Conservation (phyloP, 2,797 vertebrate species). For the Sebastes kiyomatsui region DNA sequence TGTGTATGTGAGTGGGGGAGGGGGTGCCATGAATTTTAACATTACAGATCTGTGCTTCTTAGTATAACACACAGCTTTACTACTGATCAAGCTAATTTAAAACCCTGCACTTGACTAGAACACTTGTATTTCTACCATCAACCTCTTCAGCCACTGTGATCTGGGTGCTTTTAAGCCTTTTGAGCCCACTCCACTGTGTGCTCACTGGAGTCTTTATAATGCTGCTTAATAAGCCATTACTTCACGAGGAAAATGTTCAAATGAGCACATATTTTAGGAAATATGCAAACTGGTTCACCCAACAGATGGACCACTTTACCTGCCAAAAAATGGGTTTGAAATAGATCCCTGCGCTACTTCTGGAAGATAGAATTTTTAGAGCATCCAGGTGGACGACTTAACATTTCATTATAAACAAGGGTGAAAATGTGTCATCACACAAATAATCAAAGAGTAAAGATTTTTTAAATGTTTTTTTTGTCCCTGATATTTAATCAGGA, state of each 20-base stretch:
- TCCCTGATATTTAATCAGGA: background rate
- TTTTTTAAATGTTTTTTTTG: background rate
- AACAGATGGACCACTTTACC: constrained; percentile 61
- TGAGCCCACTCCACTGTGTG: background rate
- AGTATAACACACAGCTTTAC: background rate
- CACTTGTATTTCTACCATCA: background rate
- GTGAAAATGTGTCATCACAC: background rate
- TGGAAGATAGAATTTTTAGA: constrained; percentile 10
- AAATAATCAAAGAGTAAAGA: background rate
- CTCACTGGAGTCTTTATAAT: background rate
- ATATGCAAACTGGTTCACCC: constrained; percentile 30
- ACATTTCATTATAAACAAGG: constrained; percentile 1
- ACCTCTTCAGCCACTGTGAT: background rate
- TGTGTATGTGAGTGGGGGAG: background rate
- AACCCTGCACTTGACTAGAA: constrained; percentile 5
- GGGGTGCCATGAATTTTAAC: background rate
- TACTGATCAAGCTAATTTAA: background rate
- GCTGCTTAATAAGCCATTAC: constrained; percentile 37
- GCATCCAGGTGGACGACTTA: constrained; percentile 46
- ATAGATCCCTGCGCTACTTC: constrained; percentile 25
- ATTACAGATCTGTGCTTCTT: background rate
- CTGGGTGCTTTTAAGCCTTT: constrained; percentile 8
- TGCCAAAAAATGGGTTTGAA: constrained; percentile 51
- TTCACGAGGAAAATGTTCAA: constrained; percentile 18
- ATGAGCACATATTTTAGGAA: constrained; percentile 42